Evolutionary conservation across 2,888 invertebrate genomes (phyloP).

Genomic region (Drosophila nr. perissopoda): DNA sequence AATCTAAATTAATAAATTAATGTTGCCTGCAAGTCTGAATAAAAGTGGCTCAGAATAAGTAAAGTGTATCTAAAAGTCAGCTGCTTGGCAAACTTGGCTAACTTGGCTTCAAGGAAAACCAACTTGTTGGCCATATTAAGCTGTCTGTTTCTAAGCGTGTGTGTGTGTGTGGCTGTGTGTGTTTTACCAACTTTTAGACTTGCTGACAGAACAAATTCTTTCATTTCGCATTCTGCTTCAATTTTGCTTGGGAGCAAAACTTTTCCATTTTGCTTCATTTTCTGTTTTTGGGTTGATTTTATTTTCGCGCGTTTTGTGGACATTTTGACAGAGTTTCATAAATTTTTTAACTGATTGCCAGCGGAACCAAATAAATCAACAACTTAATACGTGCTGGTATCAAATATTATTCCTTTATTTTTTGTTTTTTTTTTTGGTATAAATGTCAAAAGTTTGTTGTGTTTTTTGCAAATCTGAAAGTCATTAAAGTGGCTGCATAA

Average conservation of each 20-base stretch:
- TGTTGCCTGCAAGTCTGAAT: neutral
- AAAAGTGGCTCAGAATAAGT: neutral
- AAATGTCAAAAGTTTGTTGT: conserved; percentile 14
- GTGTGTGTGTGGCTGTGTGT: conserved; percentile 3
- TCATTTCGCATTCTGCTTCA: conserved; percentile 34
- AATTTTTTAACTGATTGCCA: conserved; percentile 40
- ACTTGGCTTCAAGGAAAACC: neutral
- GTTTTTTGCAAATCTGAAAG: conserved; percentile 33
- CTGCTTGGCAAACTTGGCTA: neutral
- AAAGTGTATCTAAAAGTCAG: conserved; percentile 25
- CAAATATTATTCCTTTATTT: too few relatives aligned
- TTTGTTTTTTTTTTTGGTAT: neutral
- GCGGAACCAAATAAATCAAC: conserved; percentile 7
- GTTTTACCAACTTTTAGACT: conserved; percentile 23
- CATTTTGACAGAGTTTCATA: conserved; percentile 27
- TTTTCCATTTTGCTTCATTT: conserved; percentile 31
- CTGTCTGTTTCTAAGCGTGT: neutral
- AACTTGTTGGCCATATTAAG: conserved; percentile 37
- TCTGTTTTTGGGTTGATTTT: neutral
- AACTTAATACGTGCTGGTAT: conserved; percentile 22
- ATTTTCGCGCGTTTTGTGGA: conserved; percentile 28
- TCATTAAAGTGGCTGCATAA: conserved; percentile 49
- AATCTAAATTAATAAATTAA: neutral
- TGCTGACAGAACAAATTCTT: conserved; percentile 49
- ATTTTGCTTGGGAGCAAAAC: conserved; percentile 22